A percentile compares a stretch with the other conserved stretches of the same genome.
Conservation (phyloP, 2,888 invertebrate species). For the Heliconius erato region DNA sequence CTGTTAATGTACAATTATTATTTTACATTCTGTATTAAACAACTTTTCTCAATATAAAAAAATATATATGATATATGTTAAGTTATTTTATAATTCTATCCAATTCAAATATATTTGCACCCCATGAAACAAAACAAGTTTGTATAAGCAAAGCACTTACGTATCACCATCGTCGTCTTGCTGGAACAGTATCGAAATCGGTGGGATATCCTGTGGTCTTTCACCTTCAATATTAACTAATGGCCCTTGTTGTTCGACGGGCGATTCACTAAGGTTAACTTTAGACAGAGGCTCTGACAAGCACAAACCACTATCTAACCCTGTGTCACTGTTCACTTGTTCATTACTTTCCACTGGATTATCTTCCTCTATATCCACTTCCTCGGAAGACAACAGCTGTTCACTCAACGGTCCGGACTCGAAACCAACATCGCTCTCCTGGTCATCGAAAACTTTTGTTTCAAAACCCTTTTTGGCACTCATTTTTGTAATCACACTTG, state of each 20-base stretch:
- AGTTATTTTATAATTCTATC: no score
- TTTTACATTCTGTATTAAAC: no score
- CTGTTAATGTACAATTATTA: no score
- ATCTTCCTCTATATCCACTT: conserved; percentile 44
- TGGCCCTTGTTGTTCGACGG: conserved; percentile 55
- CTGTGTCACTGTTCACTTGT: conserved; percentile 61
- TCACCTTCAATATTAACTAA: conserved; percentile 55
- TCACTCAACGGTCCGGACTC: conserved; percentile 68
- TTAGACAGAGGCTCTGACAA: conserved; percentile 88
- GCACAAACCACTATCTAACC: conserved; percentile 88
- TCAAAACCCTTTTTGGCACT: conserved; percentile 76
- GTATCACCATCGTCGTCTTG: conserved; percentile 95
- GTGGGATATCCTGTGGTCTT: conserved; percentile 62
- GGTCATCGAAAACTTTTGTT: conserved; percentile 70
- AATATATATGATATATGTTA: no score
- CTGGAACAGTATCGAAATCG: conserved; percentile 89
- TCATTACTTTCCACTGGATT: conserved; percentile 56
- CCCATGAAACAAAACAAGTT: no score
- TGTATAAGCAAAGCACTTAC: conserved; percentile 86
- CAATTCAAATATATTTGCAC: no score
- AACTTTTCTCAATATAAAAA: no score
- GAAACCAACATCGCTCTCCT: conserved; percentile 75
- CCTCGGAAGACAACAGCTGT: conserved; percentile 55
- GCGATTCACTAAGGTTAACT: conserved; percentile 70
- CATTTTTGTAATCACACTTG: conserved; percentile 68